Base-by-base conservation (phyloP, 1,140 invertebrate genomes). In the Philopotamus ludificatus region DNA sequence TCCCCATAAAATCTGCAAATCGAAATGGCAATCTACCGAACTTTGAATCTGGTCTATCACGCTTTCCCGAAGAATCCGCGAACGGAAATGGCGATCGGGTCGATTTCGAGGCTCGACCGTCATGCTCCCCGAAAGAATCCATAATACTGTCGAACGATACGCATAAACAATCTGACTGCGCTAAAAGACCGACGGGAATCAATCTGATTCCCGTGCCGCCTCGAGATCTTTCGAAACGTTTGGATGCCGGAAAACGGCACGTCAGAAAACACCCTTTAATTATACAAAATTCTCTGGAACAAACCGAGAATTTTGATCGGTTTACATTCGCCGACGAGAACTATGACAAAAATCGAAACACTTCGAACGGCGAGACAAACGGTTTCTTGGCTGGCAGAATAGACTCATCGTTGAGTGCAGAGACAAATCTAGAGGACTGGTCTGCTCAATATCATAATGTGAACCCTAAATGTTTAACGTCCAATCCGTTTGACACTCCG, bases 231-330 rank as follows among this genome's bases (percentile, higher is more conserved):
- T 87, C 86, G 22, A 89, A 88, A 71, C 83, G 85, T 4, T 74
- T 86, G 10, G 83, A 85, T 3, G 82, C 79, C 42, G 85, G 89
- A 70, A 88, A 91, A 1, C 78, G 92, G 25, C 93, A 93, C 75
- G 89, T 92, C 57, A 80, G 93, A 44, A 94, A 93, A 75, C 89
- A 95, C 83, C 93, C 93, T 0, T 76, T 95, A n/a, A 87, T 94
- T 39, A 89, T 93, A 68, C 90, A 91, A 12, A 34, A 34, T 4
- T 7, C 28, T 7, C 4, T 7, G 4, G 4, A 7, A 34, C 28
- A 34, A 12, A 7, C 12, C 4, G 12, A 34, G 4, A 34, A 34
- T 34, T n/a, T n/a, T n/a, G n/a, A n/a, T n/a, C n/a, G n/a, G n/a
- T n/a, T n/a, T n/a, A n/a, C n/a, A n/a, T 34, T 7, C 28, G 4